Conservation (phyloP, 64 coral and sea anemone genomes). For the Astreopora myriophthalma region DNA sequence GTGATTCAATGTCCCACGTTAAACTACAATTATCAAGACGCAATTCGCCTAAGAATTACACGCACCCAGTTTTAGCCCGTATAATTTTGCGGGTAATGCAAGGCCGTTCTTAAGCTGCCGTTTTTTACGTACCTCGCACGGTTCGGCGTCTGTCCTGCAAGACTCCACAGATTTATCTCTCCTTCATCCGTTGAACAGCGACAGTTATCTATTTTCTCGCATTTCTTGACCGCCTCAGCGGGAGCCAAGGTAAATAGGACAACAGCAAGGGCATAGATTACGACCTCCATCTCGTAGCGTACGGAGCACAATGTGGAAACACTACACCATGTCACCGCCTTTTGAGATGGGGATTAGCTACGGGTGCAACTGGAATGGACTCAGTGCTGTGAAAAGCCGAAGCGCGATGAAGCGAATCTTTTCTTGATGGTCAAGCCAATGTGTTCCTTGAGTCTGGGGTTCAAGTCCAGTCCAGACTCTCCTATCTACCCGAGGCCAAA, state of each 20-base stretch:
- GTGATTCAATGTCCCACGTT: not conserved
- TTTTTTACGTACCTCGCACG: not conserved
- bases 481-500: too few relatives aligned
- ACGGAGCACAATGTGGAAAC: too few relatives aligned
- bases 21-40: not conserved
- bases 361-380: not conserved
- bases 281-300: not conserved
- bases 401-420: too few relatives aligned
- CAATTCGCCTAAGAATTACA: not conserved
- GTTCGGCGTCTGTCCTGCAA: constrained; percentile 42
- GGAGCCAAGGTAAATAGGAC: not conserved
- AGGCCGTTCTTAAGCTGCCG: too few relatives aligned
- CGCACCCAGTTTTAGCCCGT: too few relatives aligned
- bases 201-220: constrained; percentile 78
- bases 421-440: too few relatives aligned
- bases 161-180: constrained; percentile 86
- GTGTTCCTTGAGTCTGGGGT: too few relatives aligned
- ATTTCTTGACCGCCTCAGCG: constrained; percentile 49
- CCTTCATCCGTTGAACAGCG: constrained; percentile 82
- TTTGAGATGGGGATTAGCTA: not conserved
- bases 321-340: not conserved
- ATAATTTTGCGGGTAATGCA: too few relatives aligned
- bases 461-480: too few relatives aligned
- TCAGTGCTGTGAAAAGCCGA: too few relatives aligned
- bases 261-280: not conserved